Base-by-base conservation (phyloP, 2,113 vertebrate genomes). In the Tachysurus vachellii region DNA sequence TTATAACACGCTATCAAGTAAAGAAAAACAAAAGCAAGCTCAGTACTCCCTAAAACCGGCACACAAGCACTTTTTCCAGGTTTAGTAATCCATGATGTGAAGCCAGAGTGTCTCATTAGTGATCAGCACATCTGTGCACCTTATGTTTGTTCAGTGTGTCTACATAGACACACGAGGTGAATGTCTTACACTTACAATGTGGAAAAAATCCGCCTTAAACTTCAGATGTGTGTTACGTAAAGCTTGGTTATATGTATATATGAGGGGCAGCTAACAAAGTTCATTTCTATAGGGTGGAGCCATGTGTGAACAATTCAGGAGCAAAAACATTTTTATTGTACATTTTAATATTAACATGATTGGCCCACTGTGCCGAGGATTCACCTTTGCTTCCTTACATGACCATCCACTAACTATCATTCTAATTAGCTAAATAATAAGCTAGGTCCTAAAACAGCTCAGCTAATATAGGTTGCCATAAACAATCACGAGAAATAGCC, bases 51-150 rank as follows among this genome's bases (percentile, higher is more conserved):
- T 26, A 23, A 56, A 82, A 77, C 47, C 17, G 26, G 12, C 17
- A 83, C 53, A 73, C 42, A 61, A 70, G 59, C 61, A 23, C 61
- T 62, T 70, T 83, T 71, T 71, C 54, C 73, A 86, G 83, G 61
- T 81, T 50, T 11, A 54, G 61, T 54, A 77, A 61, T 85, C 36
- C 59, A 59, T 88, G 89, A 47, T 36, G 11, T 53, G 26, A 57
- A 73, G 88, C 70, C 86, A 89, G 26, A 86, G 62, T 81, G 79
- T 56, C 80, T 86, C 53, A 57, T 73, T 66, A 83, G 61, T 26
- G 50, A 88, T 88, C 87, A 81, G 83, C 87, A 90, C 89, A 90
- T 81, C 87, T 90, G 89, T 70, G 82, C 77, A 86, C 87, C 87
- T 84, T 88, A 90, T 86, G 86, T 28, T 61, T 84, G 64, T 14